These are phyloP conservation scores for Cephus pygmeus DNA, from an alignment of 2,888 invertebrate species.

Conservation along the genomic window DNA sequence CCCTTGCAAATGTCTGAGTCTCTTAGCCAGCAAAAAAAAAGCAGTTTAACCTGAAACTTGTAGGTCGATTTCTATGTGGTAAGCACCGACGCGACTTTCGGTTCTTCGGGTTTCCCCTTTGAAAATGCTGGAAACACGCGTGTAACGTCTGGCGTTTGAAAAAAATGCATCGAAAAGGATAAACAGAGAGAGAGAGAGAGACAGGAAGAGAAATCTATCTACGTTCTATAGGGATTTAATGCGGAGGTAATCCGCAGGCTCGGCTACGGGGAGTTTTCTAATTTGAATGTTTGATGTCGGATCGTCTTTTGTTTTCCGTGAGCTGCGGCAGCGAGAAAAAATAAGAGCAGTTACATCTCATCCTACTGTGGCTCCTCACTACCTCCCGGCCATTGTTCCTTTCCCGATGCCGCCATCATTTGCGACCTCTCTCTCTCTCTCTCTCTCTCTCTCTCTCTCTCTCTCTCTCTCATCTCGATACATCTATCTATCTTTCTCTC, in stretches of 20 bases:
- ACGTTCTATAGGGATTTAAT: slow-evolving; percentile 10
- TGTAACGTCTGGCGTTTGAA: background rate
- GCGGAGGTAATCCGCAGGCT: slow-evolving; percentile 14
- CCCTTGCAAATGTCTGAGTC: background rate
- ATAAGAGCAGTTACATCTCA: slow-evolving; percentile 42
- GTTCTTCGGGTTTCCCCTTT: background rate
- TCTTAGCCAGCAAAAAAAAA: background rate
- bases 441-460: background rate
- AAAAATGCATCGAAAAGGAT: background rate
- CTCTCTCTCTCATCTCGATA: slow-evolving; percentile 17
- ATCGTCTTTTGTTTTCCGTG: slow-evolving; percentile 46
- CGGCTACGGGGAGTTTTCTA: slow-evolving; percentile 35
- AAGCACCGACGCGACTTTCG: background rate
- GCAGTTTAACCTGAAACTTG: background rate
- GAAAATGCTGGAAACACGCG: background rate
- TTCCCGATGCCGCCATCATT: slow-evolving; percentile 47
- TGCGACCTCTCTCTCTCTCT: slow-evolving; percentile 37
- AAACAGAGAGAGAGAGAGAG: background rate
- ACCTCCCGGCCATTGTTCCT: slow-evolving; percentile 48
- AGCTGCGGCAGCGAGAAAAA: slow-evolving; percentile 39
- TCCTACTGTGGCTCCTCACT: slow-evolving; percentile 15
- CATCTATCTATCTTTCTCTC: slow-evolving; percentile 24
- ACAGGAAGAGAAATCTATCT: background rate
- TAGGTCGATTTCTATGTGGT: background rate
- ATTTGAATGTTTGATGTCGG: slow-evolving; percentile 55